phyloP scores from a whole-genome alignment of 30 jellyfish, hydroid and myxozoan species.

The Rhopilema esculentum region DNA sequence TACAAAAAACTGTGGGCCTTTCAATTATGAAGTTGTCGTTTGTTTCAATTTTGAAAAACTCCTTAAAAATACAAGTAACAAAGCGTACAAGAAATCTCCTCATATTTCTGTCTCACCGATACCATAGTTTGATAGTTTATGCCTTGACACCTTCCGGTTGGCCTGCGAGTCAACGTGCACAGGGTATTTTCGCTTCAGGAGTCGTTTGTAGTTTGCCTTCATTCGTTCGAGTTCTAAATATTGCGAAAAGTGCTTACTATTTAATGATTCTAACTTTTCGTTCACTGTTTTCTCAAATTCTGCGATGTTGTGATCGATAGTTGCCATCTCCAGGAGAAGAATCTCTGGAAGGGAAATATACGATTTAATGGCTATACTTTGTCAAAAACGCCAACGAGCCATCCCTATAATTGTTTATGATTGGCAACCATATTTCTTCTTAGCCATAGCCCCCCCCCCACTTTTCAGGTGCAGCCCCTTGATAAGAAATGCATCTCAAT shows the following conservation, averaged over 20 bases:
- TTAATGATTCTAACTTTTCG: slow-evolving; percentile 12
- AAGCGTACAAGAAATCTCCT: too few relatives aligned
- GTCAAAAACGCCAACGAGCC: not conserved
- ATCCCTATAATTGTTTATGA: not conserved
- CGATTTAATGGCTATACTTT: not conserved
- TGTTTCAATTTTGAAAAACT: too few relatives aligned
- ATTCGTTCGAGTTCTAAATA: slow-evolving; percentile 40
- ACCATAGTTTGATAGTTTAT: too few relatives aligned
- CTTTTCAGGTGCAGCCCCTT: too few relatives aligned
- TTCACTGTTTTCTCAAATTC: slow-evolving; percentile 20
- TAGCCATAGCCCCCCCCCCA: too few relatives aligned
- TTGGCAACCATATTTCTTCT: too few relatives aligned
- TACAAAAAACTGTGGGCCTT: too few relatives aligned
- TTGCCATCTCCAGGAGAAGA: slow-evolving; percentile 14
- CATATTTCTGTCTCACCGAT: not conserved
- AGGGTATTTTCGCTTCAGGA: slow-evolving; percentile 23
- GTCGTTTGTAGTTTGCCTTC: slow-evolving; percentile 44
- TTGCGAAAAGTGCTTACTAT: slow-evolving; percentile 22
- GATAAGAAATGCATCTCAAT: too few relatives aligned
- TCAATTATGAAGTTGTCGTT: not conserved
- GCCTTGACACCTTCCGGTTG: not conserved
- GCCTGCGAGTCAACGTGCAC: not conserved
- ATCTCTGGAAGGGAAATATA: not conserved
- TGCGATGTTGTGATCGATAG: slow-evolving; percentile 26
- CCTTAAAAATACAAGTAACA: too few relatives aligned